Conservation (phyloP, 2,888 invertebrate genomes). For the Tryphoninae sp. region DNA sequence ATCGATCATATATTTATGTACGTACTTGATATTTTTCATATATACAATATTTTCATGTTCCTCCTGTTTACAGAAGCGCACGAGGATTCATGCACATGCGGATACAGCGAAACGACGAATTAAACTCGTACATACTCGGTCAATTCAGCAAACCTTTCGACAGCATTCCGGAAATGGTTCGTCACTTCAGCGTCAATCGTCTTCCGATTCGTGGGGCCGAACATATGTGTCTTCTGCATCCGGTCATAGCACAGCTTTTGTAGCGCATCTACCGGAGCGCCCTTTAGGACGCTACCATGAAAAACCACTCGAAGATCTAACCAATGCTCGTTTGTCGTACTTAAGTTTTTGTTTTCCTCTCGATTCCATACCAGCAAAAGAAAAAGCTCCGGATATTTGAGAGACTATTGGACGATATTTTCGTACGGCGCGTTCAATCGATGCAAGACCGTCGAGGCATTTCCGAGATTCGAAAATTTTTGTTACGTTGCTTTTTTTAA, state of each 20-base stretch:
- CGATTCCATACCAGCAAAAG: neutral
- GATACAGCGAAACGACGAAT: conserved; percentile 89
- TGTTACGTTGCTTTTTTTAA: conserved; percentile 68
- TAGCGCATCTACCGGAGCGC: conserved; percentile 81
- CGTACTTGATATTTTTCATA: neutral
- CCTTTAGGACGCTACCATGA: conserved; percentile 73
- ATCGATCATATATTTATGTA: neutral
- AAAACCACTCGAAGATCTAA: neutral
- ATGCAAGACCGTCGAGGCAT: neutral
- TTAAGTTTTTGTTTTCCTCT: conserved; percentile 6
- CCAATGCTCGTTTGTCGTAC: conserved; percentile 31
- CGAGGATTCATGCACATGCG: conserved; percentile 99
- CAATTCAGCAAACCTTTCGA: conserved; percentile 96
- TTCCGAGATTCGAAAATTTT: conserved; percentile 34
- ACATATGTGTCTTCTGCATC: conserved; percentile 97
- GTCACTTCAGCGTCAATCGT: conserved; percentile 95
- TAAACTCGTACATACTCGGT: conserved; percentile 93
- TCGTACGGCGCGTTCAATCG: conserved; percentile 1
- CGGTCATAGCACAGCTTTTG: conserved; percentile 92
- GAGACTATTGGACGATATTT: conserved; percentile 11
- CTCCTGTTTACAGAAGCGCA: conserved; percentile 88
- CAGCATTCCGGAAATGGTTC: conserved; percentile 96
- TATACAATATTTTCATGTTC: conserved; percentile 22
- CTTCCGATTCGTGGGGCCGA: conserved; percentile 97
- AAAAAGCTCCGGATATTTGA: conserved; percentile 4